Evolutionary conservation across 2,797 vertebrate species (phyloP).

Genomic region (Liasis olivaceus): DNA sequence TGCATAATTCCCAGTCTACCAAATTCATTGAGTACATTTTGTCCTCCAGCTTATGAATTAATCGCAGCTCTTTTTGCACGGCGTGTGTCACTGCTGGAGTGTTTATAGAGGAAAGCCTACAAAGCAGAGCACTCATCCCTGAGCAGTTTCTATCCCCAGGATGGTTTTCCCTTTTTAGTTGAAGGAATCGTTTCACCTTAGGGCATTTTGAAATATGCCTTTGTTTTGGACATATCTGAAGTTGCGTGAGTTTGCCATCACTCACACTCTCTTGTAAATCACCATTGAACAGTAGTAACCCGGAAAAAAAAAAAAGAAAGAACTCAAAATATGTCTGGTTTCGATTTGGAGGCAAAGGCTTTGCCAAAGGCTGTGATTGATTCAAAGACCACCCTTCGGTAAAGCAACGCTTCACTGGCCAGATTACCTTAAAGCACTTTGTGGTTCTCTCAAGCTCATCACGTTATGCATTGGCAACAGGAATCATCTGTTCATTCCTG

Average conservation of each 20-base stretch:
- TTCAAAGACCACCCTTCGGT: slow-evolving; percentile 85
- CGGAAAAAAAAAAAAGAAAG: slow-evolving; percentile 71
- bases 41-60: slow-evolving; percentile 6
- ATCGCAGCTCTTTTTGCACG: neutral
- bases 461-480: slow-evolving; percentile 53
- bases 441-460: slow-evolving; percentile 61
- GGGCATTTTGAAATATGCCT: slow-evolving; percentile 80
- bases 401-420: slow-evolving; percentile 75
- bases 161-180: slow-evolving; percentile 39
- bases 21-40: slow-evolving; percentile 3
- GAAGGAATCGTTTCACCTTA: slow-evolving; percentile 60
- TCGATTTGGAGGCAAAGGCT: slow-evolving; percentile 81
- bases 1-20: slow-evolving; percentile 15
- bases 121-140: slow-evolving; percentile 43
- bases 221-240: slow-evolving; percentile 81
- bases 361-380: slow-evolving; percentile 85
- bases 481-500: slow-evolving; percentile 41
- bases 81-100: neutral
- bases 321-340: slow-evolving; percentile 90
- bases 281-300: slow-evolving; percentile 89
- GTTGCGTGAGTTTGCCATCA: slow-evolving; percentile 87
- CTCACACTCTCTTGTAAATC: slow-evolving; percentile 89
- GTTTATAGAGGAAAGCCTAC: neutral
- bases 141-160: slow-evolving; percentile 40
- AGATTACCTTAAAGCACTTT: slow-evolving; percentile 76